These are phyloP conservation scores for Manduca sexta DNA, from an alignment of 1,140 invertebrate genomes.

Conservation along the genomic window DNA sequence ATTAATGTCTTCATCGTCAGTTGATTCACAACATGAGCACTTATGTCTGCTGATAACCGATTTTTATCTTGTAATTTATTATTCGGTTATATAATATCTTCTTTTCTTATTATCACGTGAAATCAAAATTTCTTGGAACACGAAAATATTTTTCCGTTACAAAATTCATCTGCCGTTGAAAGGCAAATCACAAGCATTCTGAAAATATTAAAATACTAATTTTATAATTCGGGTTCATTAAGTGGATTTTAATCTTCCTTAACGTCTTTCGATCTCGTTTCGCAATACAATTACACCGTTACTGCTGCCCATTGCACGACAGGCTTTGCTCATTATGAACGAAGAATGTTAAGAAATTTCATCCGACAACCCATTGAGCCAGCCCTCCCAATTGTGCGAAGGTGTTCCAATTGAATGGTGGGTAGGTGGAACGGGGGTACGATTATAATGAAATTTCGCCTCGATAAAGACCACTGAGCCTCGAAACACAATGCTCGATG, in stretches of 20 bases:
- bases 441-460: constrained; percentile 70
- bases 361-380: constrained; percentile 68
- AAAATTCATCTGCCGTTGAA: neutral
- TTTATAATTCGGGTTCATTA: constrained; percentile 57
- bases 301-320: constrained; percentile 63
- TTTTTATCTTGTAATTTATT: constrained; percentile 15
- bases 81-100: neutral
- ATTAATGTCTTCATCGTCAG: constrained; percentile 65
- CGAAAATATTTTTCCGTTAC: neutral
- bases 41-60: constrained; percentile 24
- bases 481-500: constrained; percentile 68
- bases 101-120: neutral
- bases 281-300: constrained; percentile 66
- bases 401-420: constrained; percentile 70
- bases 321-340: constrained; percentile 61
- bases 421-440: constrained; percentile 59
- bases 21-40: constrained; percentile 44
- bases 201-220: constrained; percentile 19
- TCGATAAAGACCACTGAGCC: constrained; percentile 66
- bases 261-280: constrained; percentile 66
- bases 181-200: neutral
- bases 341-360: constrained; percentile 71
- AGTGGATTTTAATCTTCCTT: constrained; percentile 62
- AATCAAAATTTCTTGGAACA: neutral
- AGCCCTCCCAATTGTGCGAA: constrained; percentile 67